Conservation (phyloP, 2,797 vertebrate genomes). For the Spinus pinus region DNA sequence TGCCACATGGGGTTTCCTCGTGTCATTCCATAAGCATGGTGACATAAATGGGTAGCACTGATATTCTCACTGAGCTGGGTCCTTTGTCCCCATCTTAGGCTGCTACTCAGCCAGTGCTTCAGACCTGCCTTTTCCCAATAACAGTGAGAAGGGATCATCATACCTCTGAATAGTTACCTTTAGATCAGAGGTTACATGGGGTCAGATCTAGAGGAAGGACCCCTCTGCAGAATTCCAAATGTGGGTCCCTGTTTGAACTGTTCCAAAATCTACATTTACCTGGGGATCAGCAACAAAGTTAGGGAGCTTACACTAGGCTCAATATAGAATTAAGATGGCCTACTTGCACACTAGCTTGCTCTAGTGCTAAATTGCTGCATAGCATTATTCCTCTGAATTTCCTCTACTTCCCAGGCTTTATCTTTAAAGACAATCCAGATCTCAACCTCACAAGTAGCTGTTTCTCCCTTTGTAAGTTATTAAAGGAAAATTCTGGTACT, state of each 20-base stretch:
- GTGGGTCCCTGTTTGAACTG: background rate
- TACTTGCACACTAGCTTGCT: background rate
- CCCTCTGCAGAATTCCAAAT: background rate
- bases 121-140: background rate
- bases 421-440: background rate
- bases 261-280: background rate
- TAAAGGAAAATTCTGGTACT: background rate
- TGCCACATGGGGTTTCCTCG: rapidly evolving
- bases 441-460: background rate
- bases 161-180: background rate
- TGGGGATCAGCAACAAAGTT: background rate
- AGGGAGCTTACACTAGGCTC: background rate
- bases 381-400: background rate
- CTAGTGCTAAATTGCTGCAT: background rate
- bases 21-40: rapidly evolving
- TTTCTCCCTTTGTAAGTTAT: background rate
- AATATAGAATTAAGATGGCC: background rate
- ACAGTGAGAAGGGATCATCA: background rate
- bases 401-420: background rate
- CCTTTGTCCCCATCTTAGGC: background rate
- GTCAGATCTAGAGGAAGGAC: background rate
- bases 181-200: background rate
- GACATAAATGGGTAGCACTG: background rate
- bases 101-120: background rate
- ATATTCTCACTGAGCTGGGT: background rate